Base-by-base conservation (phyloP, 2,888 invertebrate species). In the Pristionchus mayeri region DNA sequence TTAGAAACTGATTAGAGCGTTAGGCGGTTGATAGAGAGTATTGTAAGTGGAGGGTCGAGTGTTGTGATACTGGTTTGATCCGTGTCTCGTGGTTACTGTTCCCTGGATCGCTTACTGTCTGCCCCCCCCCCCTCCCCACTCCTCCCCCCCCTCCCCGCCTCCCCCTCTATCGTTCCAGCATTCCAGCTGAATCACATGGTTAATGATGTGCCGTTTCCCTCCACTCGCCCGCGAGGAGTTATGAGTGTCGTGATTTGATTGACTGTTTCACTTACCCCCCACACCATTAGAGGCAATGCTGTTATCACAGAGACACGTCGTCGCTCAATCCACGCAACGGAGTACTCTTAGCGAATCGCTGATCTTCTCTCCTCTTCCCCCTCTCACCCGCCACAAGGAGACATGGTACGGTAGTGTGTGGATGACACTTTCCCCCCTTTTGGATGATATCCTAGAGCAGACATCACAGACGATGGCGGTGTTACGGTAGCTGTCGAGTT, bases 1-100 rank as follows among this genome's bases (percentile, higher is more conserved):
- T 67, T 67, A 67, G 67, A 67, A 67, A 67, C 67, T 67, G 67
- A 67, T 67, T 67, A 67, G 67, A n/a, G 67, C 37, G 9, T n/a
- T n/a, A n/a, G n/a, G 21, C 16, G 37, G 21, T 63, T 37, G 67
- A 30, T 27, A 63, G 63, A 34, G n/a, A n/a, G n/a, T 30, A 63
- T 34, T 9, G 54, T 54, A 7, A n/a, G n/a, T 4, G 16, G 54
- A 4, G 67, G 67, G 34, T 67, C 67, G 67, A 67, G 67, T 67
- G 37, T n/a, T n/a, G n/a, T 21, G 67, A 37, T 34, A 67, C 67
- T 37, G 37, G 67, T 67, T 67, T 67, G 67, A 67, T 37, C 67
- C 40, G 37, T 40, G 34, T 40, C 34, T 34, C 40, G 37, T 54
- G 16, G n/a, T n/a, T 4, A 16, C n/a, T 37, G 34, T n/a, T n/a